Conservation (phyloP, 2,113 vertebrate genomes). For the Mormyrus lacerda region DNA sequence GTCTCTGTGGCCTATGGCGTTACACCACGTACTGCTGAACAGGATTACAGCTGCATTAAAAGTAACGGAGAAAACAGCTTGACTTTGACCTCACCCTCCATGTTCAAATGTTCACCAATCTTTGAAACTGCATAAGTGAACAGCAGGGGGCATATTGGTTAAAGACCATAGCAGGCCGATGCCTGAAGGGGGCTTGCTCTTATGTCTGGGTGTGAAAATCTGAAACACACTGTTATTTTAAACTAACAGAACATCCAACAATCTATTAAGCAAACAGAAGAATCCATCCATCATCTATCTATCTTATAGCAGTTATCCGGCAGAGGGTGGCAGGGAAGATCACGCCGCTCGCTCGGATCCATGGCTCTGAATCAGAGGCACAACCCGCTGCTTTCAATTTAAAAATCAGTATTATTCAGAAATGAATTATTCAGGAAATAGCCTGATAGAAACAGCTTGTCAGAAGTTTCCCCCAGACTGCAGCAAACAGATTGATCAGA, state of each 20-base stretch:
- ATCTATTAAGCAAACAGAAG: neutral
- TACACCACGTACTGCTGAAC: neutral
- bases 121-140: neutral
- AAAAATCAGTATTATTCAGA: neutral
- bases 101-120: neutral
- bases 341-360: neutral
- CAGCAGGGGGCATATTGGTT: neutral
- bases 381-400: neutral
- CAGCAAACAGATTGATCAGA: neutral
- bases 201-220: neutral
- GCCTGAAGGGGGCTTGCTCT: neutral
- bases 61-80: neutral
- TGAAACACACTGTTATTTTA: neutral
- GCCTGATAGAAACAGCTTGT: neutral
- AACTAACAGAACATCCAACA: neutral
- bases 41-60: neutral
- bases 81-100: neutral
- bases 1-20: neutral
- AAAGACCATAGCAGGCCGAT: neutral
- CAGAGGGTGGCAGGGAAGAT: neutral
- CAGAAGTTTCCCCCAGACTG: neutral
- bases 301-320: neutral
- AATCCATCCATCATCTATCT: neutral
- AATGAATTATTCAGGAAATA: neutral
- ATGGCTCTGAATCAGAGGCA: neutral